phyloP scores from a whole-genome alignment of 2,888 invertebrate species.

The Physocephala rufipes region DNA sequence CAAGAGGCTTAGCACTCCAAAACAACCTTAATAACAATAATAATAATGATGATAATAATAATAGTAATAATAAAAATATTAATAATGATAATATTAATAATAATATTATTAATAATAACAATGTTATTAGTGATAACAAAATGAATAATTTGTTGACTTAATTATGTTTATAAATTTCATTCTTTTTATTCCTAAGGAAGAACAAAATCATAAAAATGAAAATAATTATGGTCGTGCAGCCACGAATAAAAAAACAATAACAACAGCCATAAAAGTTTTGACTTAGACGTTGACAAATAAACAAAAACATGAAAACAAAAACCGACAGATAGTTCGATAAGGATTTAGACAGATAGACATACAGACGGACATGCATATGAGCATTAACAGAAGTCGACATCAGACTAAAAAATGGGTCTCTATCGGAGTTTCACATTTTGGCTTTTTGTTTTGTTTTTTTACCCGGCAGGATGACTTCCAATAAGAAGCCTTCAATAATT shows the following conservation, averaged over 20 bases:
- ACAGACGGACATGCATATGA: no score
- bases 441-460: neutral
- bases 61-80: no score
- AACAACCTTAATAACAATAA: no score
- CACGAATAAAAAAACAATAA: slow-evolving; percentile 2
- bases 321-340: no score
- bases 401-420: slow-evolving; percentile 32
- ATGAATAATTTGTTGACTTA: slow-evolving; percentile 12
- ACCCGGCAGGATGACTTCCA: no score
- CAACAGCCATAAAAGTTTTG: neutral
- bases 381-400: no score
- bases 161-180: slow-evolving; percentile 23
- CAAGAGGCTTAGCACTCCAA: neutral
- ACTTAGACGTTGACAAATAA: slow-evolving; percentile 1
- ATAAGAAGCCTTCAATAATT: no score
- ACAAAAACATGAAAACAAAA: slow-evolving; percentile 17
- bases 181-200: slow-evolving; percentile 11
- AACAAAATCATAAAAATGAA: neutral
- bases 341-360: no score
- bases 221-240: neutral
- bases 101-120: neutral
- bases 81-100: neutral
- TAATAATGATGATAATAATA: no score
- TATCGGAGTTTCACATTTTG: slow-evolving; percentile 6
- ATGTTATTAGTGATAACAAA: neutral